Evolutionary conservation across 2,113 vertebrate species (phyloP).

Genomic region (Saguinus imperator): DNA sequence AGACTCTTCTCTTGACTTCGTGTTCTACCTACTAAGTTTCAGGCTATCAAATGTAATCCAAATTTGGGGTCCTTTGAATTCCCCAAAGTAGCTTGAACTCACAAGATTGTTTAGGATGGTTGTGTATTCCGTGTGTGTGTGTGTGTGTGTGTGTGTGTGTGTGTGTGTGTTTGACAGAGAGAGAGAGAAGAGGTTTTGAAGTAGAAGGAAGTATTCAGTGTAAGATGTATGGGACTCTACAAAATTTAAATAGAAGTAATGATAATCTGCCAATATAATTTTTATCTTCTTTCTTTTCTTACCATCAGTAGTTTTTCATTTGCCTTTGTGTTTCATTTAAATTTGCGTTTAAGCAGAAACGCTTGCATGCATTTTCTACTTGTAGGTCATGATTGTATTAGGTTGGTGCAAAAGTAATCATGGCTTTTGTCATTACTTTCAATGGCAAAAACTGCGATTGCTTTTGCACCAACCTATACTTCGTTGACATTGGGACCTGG

Average conservation of each 20-base stretch:
- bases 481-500: not conserved
- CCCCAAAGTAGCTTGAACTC: not conserved
- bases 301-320: not conserved
- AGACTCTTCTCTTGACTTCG: not conserved
- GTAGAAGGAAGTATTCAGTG: not conserved
- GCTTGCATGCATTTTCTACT: not conserved
- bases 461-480: not conserved
- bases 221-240: not conserved
- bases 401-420: too few relatives aligned
- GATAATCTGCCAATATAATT: not conserved
- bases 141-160: not conserved
- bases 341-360: not conserved
- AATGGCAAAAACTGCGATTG: too few relatives aligned
- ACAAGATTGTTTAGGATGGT: not conserved
- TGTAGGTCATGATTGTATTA: not conserved
- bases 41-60: not conserved
- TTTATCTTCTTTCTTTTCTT: not conserved
- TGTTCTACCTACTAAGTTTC: not conserved
- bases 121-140: too few relatives aligned
- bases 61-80: not conserved
- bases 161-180: not conserved
- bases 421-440: too few relatives aligned
- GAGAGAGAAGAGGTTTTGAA: not conserved
- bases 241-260: not conserved
- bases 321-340: slow-evolving; percentile 17